Base-by-base conservation (phyloP, 35 echinoderm and acorn worm species). In the Acanthaster planci region DNA sequence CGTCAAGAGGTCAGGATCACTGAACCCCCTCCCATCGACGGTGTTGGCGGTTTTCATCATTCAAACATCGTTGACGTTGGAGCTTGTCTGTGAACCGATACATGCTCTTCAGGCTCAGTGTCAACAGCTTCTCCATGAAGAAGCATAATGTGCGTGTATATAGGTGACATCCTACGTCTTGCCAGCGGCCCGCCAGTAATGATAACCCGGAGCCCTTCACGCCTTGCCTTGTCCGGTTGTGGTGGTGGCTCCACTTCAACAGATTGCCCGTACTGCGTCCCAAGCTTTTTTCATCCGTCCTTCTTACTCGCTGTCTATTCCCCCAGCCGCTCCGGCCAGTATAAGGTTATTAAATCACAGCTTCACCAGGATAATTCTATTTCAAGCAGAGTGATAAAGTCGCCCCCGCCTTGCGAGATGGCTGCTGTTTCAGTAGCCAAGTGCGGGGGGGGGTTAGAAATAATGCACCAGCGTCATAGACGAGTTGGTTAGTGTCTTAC, bases 261-360 rank as follows among this genome's bases (percentile, higher is more conserved):
- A 72, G 64, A 72, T 72, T 72, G 64, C 64, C 30, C 34, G 64
- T 3, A 4, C 42, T 47, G 42, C 12, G 12, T 6, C 4, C 4
- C 4, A 26, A 19, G 7, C 8, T 15, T 60, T 60, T 72, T 72
- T 68, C 27, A 0, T 67, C 31, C 12, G 29, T 7, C 7, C 8
- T 59, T 59, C 27, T 72, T 26, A 72, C 64, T 72, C 64, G 26
- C 34, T 30, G 29, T 16, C 7, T 72, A 72, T 72, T 72, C 64
- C 64, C 64, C 64, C 12, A 12, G 64, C 23, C 34, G 64, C 30
- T 26, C 34, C 15, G 34, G 64, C 29, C 29, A 9, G 64, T 19
- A 72, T 72, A 34, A 72, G 34, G 64, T 26, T 72, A 72, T 72
- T 72, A 72, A 72, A 72, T 72, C 64, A 72, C 64, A 26, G 64